Conservation (phyloP, 2,113 vertebrate genomes). For the Cyrtonyx montezumae region DNA sequence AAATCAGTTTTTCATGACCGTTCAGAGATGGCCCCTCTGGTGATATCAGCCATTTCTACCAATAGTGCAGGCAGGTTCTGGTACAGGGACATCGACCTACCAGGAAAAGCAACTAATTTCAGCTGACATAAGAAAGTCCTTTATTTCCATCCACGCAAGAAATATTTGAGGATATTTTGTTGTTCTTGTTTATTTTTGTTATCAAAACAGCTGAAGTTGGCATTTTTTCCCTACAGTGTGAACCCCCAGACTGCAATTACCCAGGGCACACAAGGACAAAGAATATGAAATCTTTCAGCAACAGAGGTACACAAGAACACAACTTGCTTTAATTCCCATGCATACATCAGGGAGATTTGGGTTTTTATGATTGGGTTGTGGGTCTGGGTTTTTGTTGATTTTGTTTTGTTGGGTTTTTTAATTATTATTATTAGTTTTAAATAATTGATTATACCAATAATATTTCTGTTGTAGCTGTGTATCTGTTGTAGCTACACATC, state of each 20-base stretch:
- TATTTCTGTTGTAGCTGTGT: neutral
- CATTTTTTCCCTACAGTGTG: neutral
- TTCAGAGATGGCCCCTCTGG: neutral
- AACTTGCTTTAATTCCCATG: neutral
- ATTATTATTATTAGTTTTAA: neutral
- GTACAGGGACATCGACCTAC: neutral
- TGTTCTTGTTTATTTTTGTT: neutral
- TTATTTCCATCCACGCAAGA: neutral
- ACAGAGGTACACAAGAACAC: neutral
- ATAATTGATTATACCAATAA: neutral
- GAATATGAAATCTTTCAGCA: neutral
- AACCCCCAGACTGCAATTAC: neutral
- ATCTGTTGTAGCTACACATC: neutral
- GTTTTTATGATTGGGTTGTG: neutral
- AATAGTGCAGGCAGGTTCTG: fast-evolving
- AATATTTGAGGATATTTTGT: neutral
- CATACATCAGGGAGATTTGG: neutral
- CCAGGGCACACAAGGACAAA: neutral
- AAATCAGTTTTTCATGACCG: neutral
- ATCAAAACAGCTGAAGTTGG: neutral
- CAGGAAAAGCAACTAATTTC: neutral
- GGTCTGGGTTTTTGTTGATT: neutral
- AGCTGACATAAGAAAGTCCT: neutral
- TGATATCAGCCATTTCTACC: neutral
- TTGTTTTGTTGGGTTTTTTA: neutral